Evolutionary conservation across 2,113 vertebrate genomes (phyloP).

Genomic region (Varanus komodoensis): DNA sequence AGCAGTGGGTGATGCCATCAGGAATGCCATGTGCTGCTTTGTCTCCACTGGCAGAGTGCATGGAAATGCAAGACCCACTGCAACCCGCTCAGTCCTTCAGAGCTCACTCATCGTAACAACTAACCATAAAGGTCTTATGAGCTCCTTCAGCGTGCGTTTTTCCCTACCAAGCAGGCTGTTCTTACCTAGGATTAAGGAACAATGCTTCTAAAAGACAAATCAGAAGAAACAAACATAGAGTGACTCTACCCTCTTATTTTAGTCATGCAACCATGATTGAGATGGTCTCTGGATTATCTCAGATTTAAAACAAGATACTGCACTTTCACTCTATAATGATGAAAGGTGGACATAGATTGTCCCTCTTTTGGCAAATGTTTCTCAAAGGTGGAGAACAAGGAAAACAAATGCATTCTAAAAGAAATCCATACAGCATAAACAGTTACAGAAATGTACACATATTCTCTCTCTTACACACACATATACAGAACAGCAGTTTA

Average conservation of each 20-base stretch:
- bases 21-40: no score
- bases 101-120: no score
- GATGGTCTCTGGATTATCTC: neutral
- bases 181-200: neutral
- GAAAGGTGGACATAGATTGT: no score
- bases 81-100: neutral
- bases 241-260: neutral
- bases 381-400: neutral
- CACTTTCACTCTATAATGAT: no score
- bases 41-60: neutral
- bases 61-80: neutral
- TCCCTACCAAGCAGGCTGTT: neutral
- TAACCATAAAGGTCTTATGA: neutral
- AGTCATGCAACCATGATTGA: neutral
- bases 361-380: neutral
- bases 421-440: neutral
- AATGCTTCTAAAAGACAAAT: neutral
- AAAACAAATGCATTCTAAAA: neutral
- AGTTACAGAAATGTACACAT: neutral
- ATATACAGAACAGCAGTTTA: neutral
- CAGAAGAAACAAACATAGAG: neutral
- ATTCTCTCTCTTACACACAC: neutral
- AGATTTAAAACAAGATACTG: no score
- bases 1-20: neutral
- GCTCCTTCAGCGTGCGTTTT: neutral